Evolutionary conservation across 2,113 vertebrate species (phyloP).

Genomic region (Gorsachius goisagi): DNA sequence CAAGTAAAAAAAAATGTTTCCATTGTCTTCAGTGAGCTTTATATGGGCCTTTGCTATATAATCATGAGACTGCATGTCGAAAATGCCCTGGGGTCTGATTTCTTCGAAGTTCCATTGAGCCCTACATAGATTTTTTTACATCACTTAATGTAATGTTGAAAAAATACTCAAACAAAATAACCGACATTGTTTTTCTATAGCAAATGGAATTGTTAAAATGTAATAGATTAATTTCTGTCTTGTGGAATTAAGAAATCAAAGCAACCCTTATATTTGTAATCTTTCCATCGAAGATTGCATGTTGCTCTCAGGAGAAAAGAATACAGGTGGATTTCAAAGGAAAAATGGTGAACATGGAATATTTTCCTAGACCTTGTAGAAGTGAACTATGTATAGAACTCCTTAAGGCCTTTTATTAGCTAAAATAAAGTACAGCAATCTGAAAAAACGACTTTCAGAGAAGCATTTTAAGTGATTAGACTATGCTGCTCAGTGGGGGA

Average conservation of each 20-base stretch:
- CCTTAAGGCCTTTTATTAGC: background rate
- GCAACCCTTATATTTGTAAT: background rate
- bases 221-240: background rate
- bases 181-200: background rate
- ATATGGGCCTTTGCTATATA: background rate
- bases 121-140: background rate
- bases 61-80: background rate
- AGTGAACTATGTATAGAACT: background rate
- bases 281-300: background rate
- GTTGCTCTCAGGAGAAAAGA: background rate
- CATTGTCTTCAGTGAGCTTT: background rate
- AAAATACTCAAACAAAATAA: background rate
- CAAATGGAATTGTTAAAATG: background rate
- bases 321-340: background rate
- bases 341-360: background rate
- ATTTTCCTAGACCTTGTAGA: background rate
- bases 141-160: background rate
- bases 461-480: background rate
- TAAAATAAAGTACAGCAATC: constrained; percentile 2
- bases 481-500: background rate
- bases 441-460: background rate
- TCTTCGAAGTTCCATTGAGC: background rate
- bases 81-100: background rate
- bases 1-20: background rate
- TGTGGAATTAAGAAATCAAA: background rate